phyloP scores from a whole-genome alignment of 2,113 vertebrate genomes.

The Amazona guildingii region DNA sequence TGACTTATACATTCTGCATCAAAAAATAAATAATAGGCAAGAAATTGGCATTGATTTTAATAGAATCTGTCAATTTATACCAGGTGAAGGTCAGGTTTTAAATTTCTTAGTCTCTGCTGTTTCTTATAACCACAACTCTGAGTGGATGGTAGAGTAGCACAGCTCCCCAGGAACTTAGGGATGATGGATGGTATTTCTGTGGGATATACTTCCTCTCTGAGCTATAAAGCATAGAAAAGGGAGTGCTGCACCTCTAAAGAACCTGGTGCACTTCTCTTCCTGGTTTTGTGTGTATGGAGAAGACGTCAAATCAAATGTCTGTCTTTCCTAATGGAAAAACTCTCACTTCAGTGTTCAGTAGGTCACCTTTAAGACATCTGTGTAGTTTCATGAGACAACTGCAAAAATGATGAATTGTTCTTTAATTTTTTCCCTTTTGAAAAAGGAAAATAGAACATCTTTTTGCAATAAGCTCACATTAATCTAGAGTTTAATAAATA shows the following conservation, averaged over 20 bases:
- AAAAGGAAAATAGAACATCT: not conserved
- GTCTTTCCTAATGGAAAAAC: not conserved
- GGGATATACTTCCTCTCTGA: not conserved
- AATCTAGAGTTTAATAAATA: not conserved
- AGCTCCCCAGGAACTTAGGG: not conserved
- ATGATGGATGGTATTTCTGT: conserved; percentile 31
- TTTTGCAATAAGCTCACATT: not conserved
- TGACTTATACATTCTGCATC: not conserved
- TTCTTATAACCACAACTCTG: not conserved
- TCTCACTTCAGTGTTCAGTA: not conserved
- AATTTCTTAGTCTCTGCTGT: conserved; percentile 22
- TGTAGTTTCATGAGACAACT: not conserved
- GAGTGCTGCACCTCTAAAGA: not conserved
- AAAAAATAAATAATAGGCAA: not conserved
- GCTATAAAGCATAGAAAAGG: not conserved
- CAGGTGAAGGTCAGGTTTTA: conserved; percentile 8
- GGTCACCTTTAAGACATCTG: not conserved
- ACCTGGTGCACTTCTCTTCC: not conserved
- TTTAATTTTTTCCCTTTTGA: not conserved
- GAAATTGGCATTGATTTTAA: conserved; percentile 17
- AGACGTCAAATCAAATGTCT: not conserved
- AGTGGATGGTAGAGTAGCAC: not conserved
- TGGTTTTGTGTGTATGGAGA: not conserved
- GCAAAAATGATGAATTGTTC: not conserved
- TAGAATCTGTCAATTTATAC: not conserved